Evolutionary conservation across 2,797 vertebrate genomes (phyloP), one percentile per base, ranked within the genome.

Genomic region (Sebastes alutus): DNA sequence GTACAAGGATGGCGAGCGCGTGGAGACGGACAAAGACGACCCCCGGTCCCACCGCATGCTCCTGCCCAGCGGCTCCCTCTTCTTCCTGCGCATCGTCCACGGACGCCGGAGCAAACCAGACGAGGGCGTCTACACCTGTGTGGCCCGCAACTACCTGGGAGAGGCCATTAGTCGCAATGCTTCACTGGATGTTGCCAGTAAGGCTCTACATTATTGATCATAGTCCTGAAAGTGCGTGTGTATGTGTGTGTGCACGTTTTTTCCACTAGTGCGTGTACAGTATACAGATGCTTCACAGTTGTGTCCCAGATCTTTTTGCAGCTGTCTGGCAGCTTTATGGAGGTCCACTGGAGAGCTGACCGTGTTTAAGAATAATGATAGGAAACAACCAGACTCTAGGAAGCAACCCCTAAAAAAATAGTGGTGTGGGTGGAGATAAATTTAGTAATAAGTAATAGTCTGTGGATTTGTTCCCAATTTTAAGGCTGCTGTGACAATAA

Each of bases 1-100:
- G 98, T 99, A 97, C 90, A 99, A 98, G 70, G 98, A 99, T 0
- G 98, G 98, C 0, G 97, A 98, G 70, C 94, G 97, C 0, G 98
- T 99, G 84, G 97, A 98, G 88, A 99, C 98, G 0, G 97, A 98
- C 86, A 94, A 91, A 8, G 98, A 99, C 5, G 98, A 99, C 77
- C 97, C 98, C 0, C 97, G 98, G 0, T 98, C 98, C 1, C 98
- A 99, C 88, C 98, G 98, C 75, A 98, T 98, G 95, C 95, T 99
- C 63, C 94, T 99, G 63, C 98, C 98, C 65, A 98, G 97, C 0
- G 98, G 98, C 1, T 97, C 98, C 5, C 97, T 99, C 80, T 99
- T 99, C 94, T 99, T 99, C 89, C 96, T 98, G 10, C 97, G 97
- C 5, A 98, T 98, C 49, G 96, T 99, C 5, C 98, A 98, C 0